Evolutionary conservation across 1,140 invertebrate species (phyloP).

Genomic region (Uloborus diversus): DNA sequence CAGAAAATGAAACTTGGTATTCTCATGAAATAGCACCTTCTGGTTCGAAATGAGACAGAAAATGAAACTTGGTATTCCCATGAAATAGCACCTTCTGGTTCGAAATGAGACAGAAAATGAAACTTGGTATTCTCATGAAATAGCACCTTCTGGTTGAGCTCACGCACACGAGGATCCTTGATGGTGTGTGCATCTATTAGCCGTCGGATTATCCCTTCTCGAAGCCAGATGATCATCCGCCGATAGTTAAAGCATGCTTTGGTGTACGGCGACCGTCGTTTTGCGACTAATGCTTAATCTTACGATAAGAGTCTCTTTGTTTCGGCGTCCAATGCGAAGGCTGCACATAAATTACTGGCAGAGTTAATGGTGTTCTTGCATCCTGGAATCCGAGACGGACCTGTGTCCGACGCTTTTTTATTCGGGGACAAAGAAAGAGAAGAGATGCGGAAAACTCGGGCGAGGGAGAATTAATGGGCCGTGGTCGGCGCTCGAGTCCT

Average conservation of each 20-base stretch:
- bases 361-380: constrained; percentile 15
- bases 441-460: constrained; percentile 15
- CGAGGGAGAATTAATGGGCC: constrained; percentile 42
- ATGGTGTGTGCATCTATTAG: constrained; percentile 24
- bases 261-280: constrained; percentile 7
- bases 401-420: background rate
- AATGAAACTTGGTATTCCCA: too few species aligned
- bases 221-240: constrained; percentile 27
- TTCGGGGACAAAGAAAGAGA: background rate
- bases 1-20: too few species aligned
- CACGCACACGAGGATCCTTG: background rate
- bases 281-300: constrained; percentile 42
- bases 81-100: too few species aligned
- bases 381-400: constrained; percentile 4
- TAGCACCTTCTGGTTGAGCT: constrained; percentile 22
- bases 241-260: constrained; percentile 18
- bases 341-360: constrained; percentile 25
- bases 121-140: background rate
- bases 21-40: too few species aligned
- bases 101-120: background rate
- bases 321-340: constrained; percentile 20
- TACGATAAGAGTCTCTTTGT: constrained; percentile 4
- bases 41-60: too few species aligned
- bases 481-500: constrained; percentile 25
- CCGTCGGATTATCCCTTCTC: constrained; percentile 15